These are phyloP conservation scores for Esperia sulphurella DNA, from an alignment of 2,888 invertebrate genomes.

Conservation along the genomic window DNA sequence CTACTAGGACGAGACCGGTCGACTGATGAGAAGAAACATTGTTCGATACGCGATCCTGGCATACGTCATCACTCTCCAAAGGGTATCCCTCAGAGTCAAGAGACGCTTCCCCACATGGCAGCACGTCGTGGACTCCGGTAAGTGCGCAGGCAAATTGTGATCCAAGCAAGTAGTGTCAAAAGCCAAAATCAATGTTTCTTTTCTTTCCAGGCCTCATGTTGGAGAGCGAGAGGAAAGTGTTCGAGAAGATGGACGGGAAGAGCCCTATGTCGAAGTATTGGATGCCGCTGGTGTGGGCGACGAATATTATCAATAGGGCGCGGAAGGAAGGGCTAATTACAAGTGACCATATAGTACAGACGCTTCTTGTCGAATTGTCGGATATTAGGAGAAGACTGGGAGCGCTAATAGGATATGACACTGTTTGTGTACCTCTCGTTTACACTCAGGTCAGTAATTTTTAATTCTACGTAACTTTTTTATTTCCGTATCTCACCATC, in stretches of 20 bases:
- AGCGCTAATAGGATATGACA: constrained; percentile 93
- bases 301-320: constrained; percentile 93
- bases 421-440: constrained; percentile 94
- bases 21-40: constrained; percentile 93
- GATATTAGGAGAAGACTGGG: constrained; percentile 92
- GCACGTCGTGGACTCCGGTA: constrained; percentile 94
- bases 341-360: constrained; percentile 95
- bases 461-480: neutral
- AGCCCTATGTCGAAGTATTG: constrained; percentile 94
- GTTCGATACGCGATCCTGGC: constrained; percentile 93
- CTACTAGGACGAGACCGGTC: constrained; percentile 89
- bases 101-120: constrained; percentile 93
- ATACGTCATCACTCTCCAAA: constrained; percentile 92
- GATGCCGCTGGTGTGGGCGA: constrained; percentile 97
- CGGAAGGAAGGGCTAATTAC: constrained; percentile 90
- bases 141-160: constrained; percentile 17
- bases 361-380: constrained; percentile 91
- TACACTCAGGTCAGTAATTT: constrained; percentile 88
- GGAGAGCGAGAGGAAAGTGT: constrained; percentile 94
- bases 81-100: constrained; percentile 92
- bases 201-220: constrained; percentile 87
- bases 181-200: constrained; percentile 15
- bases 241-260: constrained; percentile 93
- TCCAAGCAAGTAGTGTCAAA: constrained; percentile 10
- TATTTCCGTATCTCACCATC: too few species aligned